Evolutionary conservation across 2,888 invertebrate genomes (phyloP).

Genomic region (Tachina lurida): DNA sequence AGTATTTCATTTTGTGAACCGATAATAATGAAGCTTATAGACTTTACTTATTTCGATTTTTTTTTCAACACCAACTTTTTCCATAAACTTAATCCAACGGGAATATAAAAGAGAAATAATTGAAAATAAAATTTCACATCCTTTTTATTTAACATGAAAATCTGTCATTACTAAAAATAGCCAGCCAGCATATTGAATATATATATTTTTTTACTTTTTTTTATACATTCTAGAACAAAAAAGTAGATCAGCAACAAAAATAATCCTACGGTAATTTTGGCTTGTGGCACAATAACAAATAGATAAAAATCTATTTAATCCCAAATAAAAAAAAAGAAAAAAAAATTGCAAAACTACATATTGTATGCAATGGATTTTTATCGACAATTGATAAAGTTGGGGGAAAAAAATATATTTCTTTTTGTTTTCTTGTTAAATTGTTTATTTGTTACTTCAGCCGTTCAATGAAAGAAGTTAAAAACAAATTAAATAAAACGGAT

Average conservation of each 20-base stretch:
- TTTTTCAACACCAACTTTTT: neutral
- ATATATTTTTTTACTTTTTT: neutral
- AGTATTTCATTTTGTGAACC: slow-evolving; percentile 22
- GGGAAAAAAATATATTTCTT: neutral
- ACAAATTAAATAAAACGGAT: slow-evolving; percentile 49
- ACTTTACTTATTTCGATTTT: slow-evolving; percentile 7
- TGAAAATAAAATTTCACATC: slow-evolving; percentile 5
- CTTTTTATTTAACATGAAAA: slow-evolving; percentile 31
- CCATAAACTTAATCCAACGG: neutral
- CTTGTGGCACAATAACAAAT: slow-evolving; percentile 43
- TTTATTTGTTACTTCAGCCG: slow-evolving; percentile 39
- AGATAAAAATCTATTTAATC: slow-evolving; percentile 43
- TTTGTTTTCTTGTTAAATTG: neutral
- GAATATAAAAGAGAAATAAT: slow-evolving; percentile 1
- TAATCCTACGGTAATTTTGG: slow-evolving; percentile 9
- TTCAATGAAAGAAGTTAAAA: slow-evolving; percentile 29
- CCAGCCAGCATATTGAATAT: slow-evolving; percentile 7
- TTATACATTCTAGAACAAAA: neutral
- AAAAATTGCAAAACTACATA: neutral
- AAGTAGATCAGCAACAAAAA: neutral
- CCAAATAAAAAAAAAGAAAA: neutral
- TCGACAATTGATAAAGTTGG: slow-evolving; percentile 26
- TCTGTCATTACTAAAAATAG: neutral
- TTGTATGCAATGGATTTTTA: slow-evolving; percentile 15
- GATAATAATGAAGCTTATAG: slow-evolving; percentile 36